These are phyloP conservation scores for Drosophila burlai DNA, from an alignment of 1,140 invertebrate genomes.

Conservation along the genomic window DNA sequence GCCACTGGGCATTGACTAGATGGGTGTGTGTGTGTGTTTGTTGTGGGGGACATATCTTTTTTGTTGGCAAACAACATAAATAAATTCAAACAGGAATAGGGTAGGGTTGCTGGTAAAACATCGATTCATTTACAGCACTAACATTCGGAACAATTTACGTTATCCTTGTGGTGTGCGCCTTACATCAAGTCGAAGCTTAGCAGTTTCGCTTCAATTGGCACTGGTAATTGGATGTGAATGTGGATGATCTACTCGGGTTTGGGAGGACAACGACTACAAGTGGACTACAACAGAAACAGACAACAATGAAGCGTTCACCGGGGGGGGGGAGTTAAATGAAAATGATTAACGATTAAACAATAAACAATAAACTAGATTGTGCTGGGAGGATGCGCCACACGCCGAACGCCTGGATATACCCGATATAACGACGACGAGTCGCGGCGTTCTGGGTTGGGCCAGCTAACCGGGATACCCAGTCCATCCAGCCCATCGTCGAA, in stretches of 20 bases:
- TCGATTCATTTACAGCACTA: neutral
- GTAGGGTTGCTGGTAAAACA: constrained; percentile 3
- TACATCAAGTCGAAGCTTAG: constrained; percentile 15
- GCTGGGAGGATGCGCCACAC: constrained; percentile 54
- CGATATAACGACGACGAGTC: constrained; percentile 11
- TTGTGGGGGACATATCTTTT: constrained; percentile 19
- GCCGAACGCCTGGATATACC: constrained; percentile 53
- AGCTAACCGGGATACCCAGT: constrained; percentile 17
- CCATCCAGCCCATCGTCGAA: constrained; percentile 1
- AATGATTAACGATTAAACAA: constrained; percentile 22
- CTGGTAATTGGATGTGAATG: constrained; percentile 56
- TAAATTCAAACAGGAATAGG: constrained; percentile 33
- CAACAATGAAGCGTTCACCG: constrained; percentile 70
- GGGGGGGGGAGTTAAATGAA: constrained; percentile 46
- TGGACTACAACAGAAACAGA: constrained; percentile 62
- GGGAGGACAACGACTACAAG: constrained; percentile 40
- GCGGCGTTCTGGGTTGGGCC: constrained; percentile 26
- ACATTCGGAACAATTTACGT: constrained; percentile 4
- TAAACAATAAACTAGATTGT: constrained; percentile 40
- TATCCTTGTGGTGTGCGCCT: neutral
- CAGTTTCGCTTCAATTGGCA: constrained; percentile 66
- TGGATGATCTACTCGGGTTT: constrained; percentile 45
- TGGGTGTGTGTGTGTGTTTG: constrained; percentile 22
- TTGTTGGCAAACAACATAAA: constrained; percentile 59
- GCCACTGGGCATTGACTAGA: constrained; percentile 77